Evolutionary conservation across 1,140 invertebrate species (phyloP), one percentile per base, ranked within the genome.

Genomic region (Sarcophaga bullata): DNA sequence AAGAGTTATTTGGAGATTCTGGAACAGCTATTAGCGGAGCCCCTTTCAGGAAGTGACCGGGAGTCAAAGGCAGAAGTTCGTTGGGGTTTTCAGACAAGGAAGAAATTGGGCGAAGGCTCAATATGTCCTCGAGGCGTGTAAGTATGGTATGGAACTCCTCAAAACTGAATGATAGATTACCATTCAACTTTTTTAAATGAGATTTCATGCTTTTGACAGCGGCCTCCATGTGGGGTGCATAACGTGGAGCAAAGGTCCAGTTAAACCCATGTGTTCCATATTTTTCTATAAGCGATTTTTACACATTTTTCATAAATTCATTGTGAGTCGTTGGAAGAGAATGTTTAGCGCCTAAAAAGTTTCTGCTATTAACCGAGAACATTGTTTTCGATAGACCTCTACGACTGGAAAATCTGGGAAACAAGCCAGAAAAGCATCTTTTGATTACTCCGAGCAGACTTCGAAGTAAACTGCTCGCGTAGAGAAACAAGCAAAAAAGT

Each of bases 221-320:
- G 0, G 82, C 72, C 25, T 83, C 80, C 82, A 83, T 80, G 54
- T 83, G 73, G 17, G 83, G 73, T 25, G 83, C 80, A 25, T 73
- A 48, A 0, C 72, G 82, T 0, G 82, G 82, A 17, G 81, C 78
- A 72, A 83, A 83, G 6, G 72, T 19, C 68, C 68, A 72, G 8
- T 6, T 72, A 11, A 72, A 72, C 3, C 7, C 47, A 52, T 73
- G 80, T 6, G 17, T 15, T 13, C 75, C 47, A 11, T 73, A 73
- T 46, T 73, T 73, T n/a, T 17, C n/a, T 50, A 46, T 2, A 6
- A 73, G 8, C 11, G 3, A 9, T 10, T 73, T 13, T 46, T 37
- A 8, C 9, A 37, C 72, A 10, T 19, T 13, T 73, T 46, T 25
- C 11, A 47, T 19, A 11, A 73, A 73, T 11, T 47, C 37, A 8